Evolutionary conservation across 2,888 invertebrate species (phyloP), one percentile per base, ranked within the genome.

Genomic region (Bhutanitis thaidina): DNA sequence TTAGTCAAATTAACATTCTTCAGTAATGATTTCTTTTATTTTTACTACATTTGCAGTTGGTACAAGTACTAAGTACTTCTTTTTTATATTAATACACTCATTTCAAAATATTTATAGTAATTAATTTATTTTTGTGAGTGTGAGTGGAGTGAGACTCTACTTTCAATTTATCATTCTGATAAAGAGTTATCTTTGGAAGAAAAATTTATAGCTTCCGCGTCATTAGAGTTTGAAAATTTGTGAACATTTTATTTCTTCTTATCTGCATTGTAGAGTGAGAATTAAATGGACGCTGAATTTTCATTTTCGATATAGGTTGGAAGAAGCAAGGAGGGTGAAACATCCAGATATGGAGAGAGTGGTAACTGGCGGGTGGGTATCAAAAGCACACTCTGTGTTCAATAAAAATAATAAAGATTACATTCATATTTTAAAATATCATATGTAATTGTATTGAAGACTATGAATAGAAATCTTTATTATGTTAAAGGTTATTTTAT

Each of bases 341-440:
- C 74, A 59, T 56, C 81, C 62, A 77, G 80, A 74, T 70, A 76
- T 62, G 81, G 73, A 67, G 87, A 84, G 67, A 72, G 70, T 82
- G 86, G 88, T 75, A 79, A 79, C 75, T 89, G 87, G 88, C 73
- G 88, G 88, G 89, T 89, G 77, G 88, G 89, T 89, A 88, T 88
- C 81, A 65, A 60, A 59, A 64, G 34, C 10, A 30, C 1, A 20
- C 3, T n/a, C n/a, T 3, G 20, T 20, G 20, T 20, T 20, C 2
- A 20, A 20, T 20, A 5, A 20, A 20, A n/a, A n/a, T n/a, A n/a
- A 20, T 20, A 20, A 20, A 20, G 3, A 3, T 20, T 20, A 20
- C 20, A n/a, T n/a, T n/a, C n/a, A 3, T 20, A 20, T 20, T 20
- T 20, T 20, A 20, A 20, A 20, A 20, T 20, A 20, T n/a, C n/a